Evolutionary conservation across 2,797 vertebrate genomes (phyloP).

Genomic region (Labeo calbasu): DNA sequence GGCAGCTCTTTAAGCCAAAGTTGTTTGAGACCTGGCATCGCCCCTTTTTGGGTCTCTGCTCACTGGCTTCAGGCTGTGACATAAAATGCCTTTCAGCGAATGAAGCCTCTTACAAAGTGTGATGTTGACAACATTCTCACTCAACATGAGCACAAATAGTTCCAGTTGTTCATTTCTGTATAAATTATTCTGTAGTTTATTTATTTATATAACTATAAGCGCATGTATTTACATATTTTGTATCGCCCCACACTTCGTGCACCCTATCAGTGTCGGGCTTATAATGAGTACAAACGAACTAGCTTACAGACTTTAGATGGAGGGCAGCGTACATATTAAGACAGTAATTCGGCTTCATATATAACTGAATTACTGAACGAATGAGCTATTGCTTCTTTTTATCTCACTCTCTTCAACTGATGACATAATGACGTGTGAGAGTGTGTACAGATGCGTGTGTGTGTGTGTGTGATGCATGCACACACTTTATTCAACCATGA

Average conservation of each 20-base stretch:
- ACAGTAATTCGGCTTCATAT: slow-evolving; percentile 16
- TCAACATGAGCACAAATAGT: slow-evolving; percentile 49
- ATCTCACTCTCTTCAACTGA: slow-evolving; percentile 43
- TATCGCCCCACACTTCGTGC: slow-evolving; percentile 38
- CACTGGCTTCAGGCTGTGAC: slow-evolving; percentile 67
- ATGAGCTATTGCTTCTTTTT: slow-evolving; percentile 26
- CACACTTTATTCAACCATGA: slow-evolving; percentile 35
- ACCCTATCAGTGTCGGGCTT: slow-evolving; percentile 25
- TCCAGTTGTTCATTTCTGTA: slow-evolving; percentile 34
- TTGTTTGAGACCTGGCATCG: slow-evolving; percentile 53
- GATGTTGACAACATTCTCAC: slow-evolving; percentile 62
- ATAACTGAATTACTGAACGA: slow-evolving; percentile 32
- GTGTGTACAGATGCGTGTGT: slow-evolving; percentile 40
- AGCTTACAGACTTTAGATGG: slow-evolving; percentile 33
- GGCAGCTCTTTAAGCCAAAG: slow-evolving; percentile 44
- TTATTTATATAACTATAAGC: slow-evolving; percentile 41
- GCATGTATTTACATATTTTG: slow-evolving; percentile 58
- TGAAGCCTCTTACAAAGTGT: slow-evolving; percentile 59
- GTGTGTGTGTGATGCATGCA: slow-evolving; percentile 38
- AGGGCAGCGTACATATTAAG: slow-evolving; percentile 22
- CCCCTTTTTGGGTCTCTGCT: slow-evolving; percentile 47
- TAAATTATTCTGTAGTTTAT: slow-evolving; percentile 42
- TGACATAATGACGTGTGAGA: slow-evolving; percentile 21
- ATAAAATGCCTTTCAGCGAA: slow-evolving; percentile 68
- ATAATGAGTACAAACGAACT: slow-evolving; percentile 21